Evolutionary conservation across 2,113 vertebrate genomes (phyloP).

Genomic region (Alethe diademata): DNA sequence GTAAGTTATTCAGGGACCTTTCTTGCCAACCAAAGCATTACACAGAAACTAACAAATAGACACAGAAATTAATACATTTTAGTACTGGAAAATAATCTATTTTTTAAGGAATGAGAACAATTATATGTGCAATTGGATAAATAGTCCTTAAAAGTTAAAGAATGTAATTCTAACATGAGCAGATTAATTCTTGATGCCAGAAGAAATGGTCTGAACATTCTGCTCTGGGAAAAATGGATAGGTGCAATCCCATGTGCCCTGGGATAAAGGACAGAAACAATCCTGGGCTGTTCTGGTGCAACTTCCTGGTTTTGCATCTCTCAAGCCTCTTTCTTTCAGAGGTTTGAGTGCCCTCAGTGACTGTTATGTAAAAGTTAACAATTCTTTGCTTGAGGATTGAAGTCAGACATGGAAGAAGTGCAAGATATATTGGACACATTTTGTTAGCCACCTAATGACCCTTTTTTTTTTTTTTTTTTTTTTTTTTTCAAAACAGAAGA

Average conservation of each 20-base stretch:
- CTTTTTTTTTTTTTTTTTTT: not conserved
- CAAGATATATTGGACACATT: fast-evolving
- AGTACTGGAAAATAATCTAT: not conserved
- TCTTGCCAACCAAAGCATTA: not conserved
- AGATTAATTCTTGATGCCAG: not conserved
- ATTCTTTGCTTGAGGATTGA: not conserved
- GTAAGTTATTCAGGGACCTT: not conserved
- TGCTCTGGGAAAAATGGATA: not conserved
- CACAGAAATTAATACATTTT: not conserved
- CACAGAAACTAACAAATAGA: not conserved
- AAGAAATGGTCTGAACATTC: not conserved
- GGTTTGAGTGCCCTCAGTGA: not conserved
- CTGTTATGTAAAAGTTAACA: not conserved
- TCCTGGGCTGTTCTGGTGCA: not conserved
- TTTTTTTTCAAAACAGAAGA: not conserved
- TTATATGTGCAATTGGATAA: not conserved
- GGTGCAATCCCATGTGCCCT: not conserved
- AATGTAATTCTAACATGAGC: not conserved
- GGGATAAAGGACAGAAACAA: not conserved
- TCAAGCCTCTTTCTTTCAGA: not conserved
- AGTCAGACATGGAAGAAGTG: fast-evolving
- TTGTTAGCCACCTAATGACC: fast-evolving
- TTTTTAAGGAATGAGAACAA: not conserved
- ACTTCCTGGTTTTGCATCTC: fast-evolving
- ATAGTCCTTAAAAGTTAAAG: not conserved